phyloP scores from a whole-genome alignment of 2,888 invertebrate species.

The Lacanobia oleracea region DNA sequence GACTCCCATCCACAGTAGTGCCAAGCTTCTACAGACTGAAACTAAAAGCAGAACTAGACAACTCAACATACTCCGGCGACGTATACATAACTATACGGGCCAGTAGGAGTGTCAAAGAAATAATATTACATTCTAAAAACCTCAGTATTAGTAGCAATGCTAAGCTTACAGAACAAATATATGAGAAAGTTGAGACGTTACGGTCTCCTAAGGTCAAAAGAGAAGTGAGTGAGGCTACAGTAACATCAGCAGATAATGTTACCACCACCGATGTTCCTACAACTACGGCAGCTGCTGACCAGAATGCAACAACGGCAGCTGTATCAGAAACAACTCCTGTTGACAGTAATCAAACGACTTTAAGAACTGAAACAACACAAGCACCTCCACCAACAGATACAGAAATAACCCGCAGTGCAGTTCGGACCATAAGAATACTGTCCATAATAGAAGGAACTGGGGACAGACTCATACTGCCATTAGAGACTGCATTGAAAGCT shows the following conservation, averaged over 20 bases:
- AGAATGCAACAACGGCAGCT: conserved; percentile 33
- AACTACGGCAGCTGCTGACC: conserved; percentile 38
- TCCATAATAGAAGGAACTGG: conserved; percentile 78
- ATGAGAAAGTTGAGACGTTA: conserved; percentile 80
- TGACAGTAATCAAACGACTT: conserved; percentile 44
- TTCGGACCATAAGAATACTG: conserved; percentile 79
- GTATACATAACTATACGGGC: conserved; percentile 87
- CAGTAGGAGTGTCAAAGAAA: conserved; percentile 78
- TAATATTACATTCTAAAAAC: conserved; percentile 89
- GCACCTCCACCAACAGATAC: conserved; percentile 69
- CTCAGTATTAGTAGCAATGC: conserved; percentile 80
- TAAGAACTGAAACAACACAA: conserved; percentile 43
- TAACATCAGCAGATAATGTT: conserved; percentile 32
- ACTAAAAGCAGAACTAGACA: conserved; percentile 88
- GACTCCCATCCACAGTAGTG: conserved; percentile 85
- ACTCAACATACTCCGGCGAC: conserved; percentile 83
- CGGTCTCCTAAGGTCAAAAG: conserved; percentile 73
- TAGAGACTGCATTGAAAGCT: conserved; percentile 82
- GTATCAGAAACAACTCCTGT: conserved; percentile 52
- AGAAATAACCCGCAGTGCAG: conserved; percentile 83
- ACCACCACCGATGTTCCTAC: conserved; percentile 36
- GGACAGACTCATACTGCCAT: conserved; percentile 79
- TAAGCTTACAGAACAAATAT: conserved; percentile 86
- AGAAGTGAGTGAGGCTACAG: conserved; percentile 58
- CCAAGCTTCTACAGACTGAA: conserved; percentile 91